Percentiles rank a stretch among this genome's conserved stretches.
These are phyloP conservation scores for Melospiza georgiana DNA, from an alignment of 2,113 vertebrate genomes.

Conservation along the genomic window DNA sequence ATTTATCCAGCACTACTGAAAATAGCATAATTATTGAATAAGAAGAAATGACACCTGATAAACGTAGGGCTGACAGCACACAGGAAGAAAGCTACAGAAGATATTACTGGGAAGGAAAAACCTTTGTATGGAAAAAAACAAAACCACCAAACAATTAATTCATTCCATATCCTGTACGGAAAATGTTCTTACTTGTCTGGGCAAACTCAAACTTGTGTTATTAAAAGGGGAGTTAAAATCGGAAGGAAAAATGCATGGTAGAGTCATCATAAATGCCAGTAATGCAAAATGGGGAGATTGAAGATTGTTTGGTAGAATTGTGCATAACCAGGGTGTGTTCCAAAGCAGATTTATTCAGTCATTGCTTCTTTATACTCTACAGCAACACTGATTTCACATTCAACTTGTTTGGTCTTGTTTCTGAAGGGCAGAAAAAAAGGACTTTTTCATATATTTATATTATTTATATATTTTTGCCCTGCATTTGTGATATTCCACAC, in stretches of 20 bases:
- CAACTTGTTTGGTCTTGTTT: constrained; percentile 26
- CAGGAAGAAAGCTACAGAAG: not conserved
- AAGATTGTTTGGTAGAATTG: constrained; percentile 33
- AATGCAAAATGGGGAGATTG: constrained; percentile 39
- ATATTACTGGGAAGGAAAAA: not conserved
- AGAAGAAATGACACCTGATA: not conserved
- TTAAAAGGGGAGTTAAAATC: constrained; percentile 47
- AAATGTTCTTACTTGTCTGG: constrained; percentile 51
- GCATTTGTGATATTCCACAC: not conserved
- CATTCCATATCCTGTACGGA: not conserved
- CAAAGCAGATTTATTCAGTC: constrained; percentile 53
- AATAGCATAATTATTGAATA: not conserved
- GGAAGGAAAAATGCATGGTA: not conserved
- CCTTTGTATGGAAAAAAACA: not conserved
- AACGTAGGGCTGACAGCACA: not conserved
- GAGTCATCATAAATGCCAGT: constrained; percentile 24
- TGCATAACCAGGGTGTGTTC: constrained; percentile 57
- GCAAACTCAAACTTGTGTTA: constrained; percentile 41
- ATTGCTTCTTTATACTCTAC: not conserved
- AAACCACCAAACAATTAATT: constrained; percentile 22
- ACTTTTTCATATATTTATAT: not conserved
- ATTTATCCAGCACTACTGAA: not conserved
- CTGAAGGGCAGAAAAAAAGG: not conserved
- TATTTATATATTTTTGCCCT: not conserved
- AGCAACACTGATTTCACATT: not conserved